These are phyloP conservation scores for Phoxinus phoxinus DNA, from an alignment of 2,113 vertebrate species.

Conservation along the genomic window DNA sequence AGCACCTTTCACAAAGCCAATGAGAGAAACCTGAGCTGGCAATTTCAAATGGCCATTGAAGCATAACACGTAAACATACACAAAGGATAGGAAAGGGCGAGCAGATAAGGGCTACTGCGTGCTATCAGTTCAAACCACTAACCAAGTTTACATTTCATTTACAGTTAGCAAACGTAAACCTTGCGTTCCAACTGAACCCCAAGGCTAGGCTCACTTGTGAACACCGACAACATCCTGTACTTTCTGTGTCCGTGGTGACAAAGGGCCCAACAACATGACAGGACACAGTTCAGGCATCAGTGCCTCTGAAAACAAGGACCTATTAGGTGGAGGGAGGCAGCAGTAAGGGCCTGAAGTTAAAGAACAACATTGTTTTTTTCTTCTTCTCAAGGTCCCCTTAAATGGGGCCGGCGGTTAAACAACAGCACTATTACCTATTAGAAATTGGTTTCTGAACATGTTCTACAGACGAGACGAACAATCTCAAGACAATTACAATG, in stretches of 20 bases:
- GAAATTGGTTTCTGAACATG: conserved; percentile 48
- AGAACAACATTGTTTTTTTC: conserved; percentile 2
- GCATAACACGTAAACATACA: conserved; percentile 2
- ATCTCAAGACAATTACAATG: conserved; percentile 59
- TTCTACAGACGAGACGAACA: conserved; percentile 53
- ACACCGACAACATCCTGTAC: neutral
- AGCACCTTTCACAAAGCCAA: conserved; percentile 57
- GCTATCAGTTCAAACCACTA: conserved; percentile 23
- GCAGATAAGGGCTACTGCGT: neutral
- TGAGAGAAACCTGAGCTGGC: conserved; percentile 50
- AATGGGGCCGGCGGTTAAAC: conserved; percentile 44
- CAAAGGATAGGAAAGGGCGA: conserved; percentile 5
- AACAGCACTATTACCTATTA: conserved; percentile 62
- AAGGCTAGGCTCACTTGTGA: neutral
- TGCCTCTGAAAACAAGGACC: conserved; percentile 51
- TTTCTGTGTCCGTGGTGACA: neutral
- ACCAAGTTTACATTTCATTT: conserved; percentile 31
- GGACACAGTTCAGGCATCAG: conserved; percentile 47
- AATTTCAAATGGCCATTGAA: conserved; percentile 34
- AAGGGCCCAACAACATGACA: conserved; percentile 51
- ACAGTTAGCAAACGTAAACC: conserved; percentile 16
- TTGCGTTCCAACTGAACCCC: neutral
- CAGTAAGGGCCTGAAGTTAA: neutral
- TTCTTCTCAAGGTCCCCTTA: conserved; percentile 51
- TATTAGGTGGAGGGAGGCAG: conserved; percentile 51